These are phyloP conservation scores for Xenentodon cancila DNA, from an alignment of 2,797 vertebrate genomes.

Conservation along the genomic window DNA sequence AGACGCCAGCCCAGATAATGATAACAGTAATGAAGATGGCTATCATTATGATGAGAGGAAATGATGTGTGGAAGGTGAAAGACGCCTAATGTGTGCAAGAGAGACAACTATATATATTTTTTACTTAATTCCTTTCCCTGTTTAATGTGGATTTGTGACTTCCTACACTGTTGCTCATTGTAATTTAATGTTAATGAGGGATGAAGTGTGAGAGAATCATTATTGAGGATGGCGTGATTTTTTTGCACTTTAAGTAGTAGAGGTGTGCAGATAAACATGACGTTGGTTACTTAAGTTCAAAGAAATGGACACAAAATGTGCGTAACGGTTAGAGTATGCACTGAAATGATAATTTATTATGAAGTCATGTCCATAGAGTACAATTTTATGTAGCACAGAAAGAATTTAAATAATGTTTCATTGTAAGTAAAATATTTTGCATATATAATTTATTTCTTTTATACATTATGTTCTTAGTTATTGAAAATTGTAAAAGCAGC, in stretches of 20 bases:
- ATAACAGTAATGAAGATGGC: conserved; percentile 37
- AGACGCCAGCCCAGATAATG: conserved; percentile 25
- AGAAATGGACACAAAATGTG: conserved; percentile 1
- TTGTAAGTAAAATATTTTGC: neutral
- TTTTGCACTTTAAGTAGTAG: neutral
- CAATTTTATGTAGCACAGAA: neutral
- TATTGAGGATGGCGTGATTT: neutral
- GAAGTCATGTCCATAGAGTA: neutral
- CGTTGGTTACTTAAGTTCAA: neutral
- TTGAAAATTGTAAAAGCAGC: neutral
- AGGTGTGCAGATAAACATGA: neutral
- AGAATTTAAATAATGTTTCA: neutral
- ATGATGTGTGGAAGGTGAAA: conserved; percentile 28
- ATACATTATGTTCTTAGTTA: too few relatives aligned
- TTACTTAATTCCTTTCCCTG: neutral
- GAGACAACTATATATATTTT: neutral
- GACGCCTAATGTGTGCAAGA: conserved; percentile 5
- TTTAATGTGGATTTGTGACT: neutral
- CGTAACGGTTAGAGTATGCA: neutral
- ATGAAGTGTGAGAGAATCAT: neutral
- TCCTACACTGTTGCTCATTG: neutral
- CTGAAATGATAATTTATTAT: conserved; percentile 5
- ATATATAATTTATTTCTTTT: neutral
- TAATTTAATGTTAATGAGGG: neutral
- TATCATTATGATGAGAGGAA: conserved; percentile 21